phyloP scores from a whole-genome alignment of 2,113 vertebrate species.

The Lonchura striata region DNA sequence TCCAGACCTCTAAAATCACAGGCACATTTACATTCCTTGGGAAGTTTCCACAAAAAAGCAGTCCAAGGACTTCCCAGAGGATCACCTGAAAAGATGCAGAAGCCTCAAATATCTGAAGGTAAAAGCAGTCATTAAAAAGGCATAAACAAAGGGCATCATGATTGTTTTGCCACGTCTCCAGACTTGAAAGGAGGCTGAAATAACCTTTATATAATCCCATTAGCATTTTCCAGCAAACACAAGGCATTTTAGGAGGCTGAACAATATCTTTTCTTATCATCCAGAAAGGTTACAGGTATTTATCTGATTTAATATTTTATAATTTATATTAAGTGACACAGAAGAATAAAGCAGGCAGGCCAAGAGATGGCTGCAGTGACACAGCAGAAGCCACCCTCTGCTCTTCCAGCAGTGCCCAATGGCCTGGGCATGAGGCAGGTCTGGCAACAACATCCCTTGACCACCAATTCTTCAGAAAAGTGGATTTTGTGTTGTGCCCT shows the following conservation, averaged over 20 bases:
- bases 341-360: background rate
- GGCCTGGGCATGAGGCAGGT: background rate
- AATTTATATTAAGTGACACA: constrained; percentile 43
- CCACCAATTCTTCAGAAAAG: background rate
- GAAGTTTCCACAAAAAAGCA: background rate
- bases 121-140: constrained; percentile 55
- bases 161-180: background rate
- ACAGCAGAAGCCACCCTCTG: background rate
- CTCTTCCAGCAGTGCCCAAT: background rate
- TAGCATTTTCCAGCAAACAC: constrained; percentile 65
- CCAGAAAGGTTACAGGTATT: constrained; percentile 65
- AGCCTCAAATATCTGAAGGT: background rate
- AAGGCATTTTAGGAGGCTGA: constrained; percentile 45
- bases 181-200: constrained; percentile 2
- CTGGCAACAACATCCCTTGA: background rate
- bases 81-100: background rate
- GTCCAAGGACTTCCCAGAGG: background rate
- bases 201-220: constrained; percentile 70
- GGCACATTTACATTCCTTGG: background rate
- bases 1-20: background rate
- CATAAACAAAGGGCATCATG: constrained; percentile 58
- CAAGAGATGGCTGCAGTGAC: background rate
- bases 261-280: constrained; percentile 40
- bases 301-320: constrained; percentile 67
- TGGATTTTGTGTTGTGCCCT: background rate